Base-by-base conservation (phyloP, 2,888 invertebrate genomes). In the Drosophila robusta region DNA sequence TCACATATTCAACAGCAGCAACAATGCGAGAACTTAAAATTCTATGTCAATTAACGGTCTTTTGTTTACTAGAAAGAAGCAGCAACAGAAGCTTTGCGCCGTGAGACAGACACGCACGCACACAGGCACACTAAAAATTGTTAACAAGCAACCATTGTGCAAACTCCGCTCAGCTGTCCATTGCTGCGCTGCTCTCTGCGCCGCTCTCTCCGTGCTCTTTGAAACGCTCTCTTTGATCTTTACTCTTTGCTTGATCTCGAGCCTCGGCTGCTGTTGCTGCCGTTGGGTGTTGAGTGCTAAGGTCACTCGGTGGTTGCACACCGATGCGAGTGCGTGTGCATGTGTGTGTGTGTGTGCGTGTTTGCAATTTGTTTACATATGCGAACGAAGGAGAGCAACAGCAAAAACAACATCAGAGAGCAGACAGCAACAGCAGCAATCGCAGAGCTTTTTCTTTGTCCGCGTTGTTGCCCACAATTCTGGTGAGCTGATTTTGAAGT, bases 11-110 rank as follows among this genome's bases (percentile, higher is more conserved):
- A 46, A 29, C 46, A 65, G 12, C 46, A 60, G 29, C 26, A 38
- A 34, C 52, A 45, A 49, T 47, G 47, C 29, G 14, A 73, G 63
- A 78, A 78, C 75, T 78, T 73, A 66, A 70, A 77, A 75, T 89
- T 88, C 79, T 89, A 89, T 87, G 87, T 89, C 87, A 87, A 88
- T 89, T 87, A 87, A 87, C 87, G 87, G 87, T 89, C 87, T 79
- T 87, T 89, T 89, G 87, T 89, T 89, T 88, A 75, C 78, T 56
- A 64, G 63, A 47, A 78, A 60, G 34, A 60, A 55, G 57, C 52
- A 56, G 54, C 42, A 41, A 45, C 18, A 42, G 22, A 46, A 46
- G 36, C 41, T 55, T 61, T 61, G 34, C 18, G 39, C 38, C 52
- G 11, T 49, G 32, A 8, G 24, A 64, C 18, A 60, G 60, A 57